Evolutionary conservation across 2,888 invertebrate genomes (phyloP), one percentile per base, ranked within the genome.

Genomic region (Brachylomia viminalis): DNA sequence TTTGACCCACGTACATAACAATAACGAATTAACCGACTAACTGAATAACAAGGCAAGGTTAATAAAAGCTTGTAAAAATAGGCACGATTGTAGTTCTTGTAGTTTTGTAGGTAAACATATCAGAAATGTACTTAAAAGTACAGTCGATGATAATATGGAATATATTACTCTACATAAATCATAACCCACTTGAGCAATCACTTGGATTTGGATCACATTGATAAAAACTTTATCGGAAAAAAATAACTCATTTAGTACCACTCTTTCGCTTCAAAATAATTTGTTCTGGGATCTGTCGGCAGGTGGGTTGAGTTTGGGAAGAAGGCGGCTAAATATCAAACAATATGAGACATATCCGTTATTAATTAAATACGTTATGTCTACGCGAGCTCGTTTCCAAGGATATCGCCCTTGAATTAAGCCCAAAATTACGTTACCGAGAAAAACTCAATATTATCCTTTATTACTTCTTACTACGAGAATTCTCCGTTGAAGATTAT

Each of bases 341-440:
- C 77, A 87, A 87, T 87, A 87, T 81, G 77, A 87, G 83, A 78
- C 83, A 79, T 79, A 86, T 83, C 76, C 83, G 74, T 79, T 81
- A 87, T 83, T 85, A 87, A 82, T 86, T 85, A 84, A 84, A 86
- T 77, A 84, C 74, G 72, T 70, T 71, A 82, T 79, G 66, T 72
- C 52, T 77, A 58, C 76, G 67, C 77, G 45, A 42, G 58, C 67
- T 74, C 72, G 74, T 75, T 83, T 64, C 70, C 66, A 80, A 72
- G 75, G 72, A 77, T 75, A 76, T 67, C 65, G 58, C 38, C 71
- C 68, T 76, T 61, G 75, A 75, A 81, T 76, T 62, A 84, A 77
- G 72, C 65, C 30, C 33, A 64, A 78, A 72, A 76, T 71, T 77
- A 68, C 33, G 45, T 68, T 66, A 72, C 61, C 8, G 27, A 61